These are phyloP conservation scores for Ariolimax columbianus DNA, from an alignment of 2,888 invertebrate genomes.

Conservation along the genomic window DNA sequence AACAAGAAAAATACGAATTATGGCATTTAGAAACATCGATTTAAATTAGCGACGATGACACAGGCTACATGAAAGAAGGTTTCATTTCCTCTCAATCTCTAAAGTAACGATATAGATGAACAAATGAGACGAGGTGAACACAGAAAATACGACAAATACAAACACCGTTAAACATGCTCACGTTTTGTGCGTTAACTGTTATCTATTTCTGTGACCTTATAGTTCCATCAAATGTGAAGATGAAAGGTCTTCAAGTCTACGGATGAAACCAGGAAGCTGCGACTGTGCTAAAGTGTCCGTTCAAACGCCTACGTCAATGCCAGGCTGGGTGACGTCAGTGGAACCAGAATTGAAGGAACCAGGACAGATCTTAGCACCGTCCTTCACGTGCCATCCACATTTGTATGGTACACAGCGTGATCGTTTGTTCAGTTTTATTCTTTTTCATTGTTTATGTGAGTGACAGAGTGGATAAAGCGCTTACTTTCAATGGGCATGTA, in stretches of 20 bases:
- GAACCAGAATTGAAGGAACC: background rate
- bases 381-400: background rate
- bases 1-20: no score
- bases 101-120: no score
- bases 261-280: background rate
- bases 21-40: no score
- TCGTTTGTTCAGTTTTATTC: no score
- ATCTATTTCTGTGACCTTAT: background rate
- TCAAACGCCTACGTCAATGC: slow-evolving; percentile 21
- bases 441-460: no score
- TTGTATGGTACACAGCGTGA: slow-evolving; percentile 10
- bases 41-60: no score
- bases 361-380: background rate
- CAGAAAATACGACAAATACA: no score
- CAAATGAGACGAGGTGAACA: no score
- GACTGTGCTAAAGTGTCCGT: slow-evolving; percentile 4
- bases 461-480: no score
- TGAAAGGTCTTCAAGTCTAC: background rate
- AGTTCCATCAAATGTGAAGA: background rate
- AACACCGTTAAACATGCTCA: background rate
- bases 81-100: no score
- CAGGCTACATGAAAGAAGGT: no score
- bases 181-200: background rate
- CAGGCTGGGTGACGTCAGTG: slow-evolving; percentile 12
- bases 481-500: no score